Percentiles rank a stretch among this genome's conserved stretches.
Evolutionary conservation across 1,140 invertebrate species (phyloP).

Genomic region (Drosophila busckii): DNA sequence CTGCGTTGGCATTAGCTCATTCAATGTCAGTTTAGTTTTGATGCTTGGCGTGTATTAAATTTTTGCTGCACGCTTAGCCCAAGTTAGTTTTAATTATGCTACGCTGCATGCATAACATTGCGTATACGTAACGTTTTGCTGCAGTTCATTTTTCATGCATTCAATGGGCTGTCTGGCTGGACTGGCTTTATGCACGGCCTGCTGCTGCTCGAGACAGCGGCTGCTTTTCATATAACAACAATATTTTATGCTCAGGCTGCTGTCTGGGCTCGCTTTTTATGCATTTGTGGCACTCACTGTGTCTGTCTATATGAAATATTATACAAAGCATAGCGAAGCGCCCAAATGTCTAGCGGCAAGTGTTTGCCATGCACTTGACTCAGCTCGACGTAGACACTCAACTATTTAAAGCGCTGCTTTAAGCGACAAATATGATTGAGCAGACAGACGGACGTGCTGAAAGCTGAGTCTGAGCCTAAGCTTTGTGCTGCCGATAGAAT

Average conservation of each 20-base stretch:
- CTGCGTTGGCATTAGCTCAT: slow-evolving; percentile 31
- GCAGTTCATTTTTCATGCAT: slow-evolving; percentile 71
- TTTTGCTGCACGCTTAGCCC: no score
- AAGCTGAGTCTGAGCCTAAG: slow-evolving; percentile 2
- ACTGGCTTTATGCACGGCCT: slow-evolving; percentile 2
- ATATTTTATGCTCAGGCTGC: slow-evolving; percentile 75
- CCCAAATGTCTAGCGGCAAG: slow-evolving; percentile 48
- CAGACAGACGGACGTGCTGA: slow-evolving; percentile 5
- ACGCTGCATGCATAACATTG: slow-evolving; percentile 30
- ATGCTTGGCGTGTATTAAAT: slow-evolving; percentile 21
- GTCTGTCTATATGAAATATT: slow-evolving; percentile 71
- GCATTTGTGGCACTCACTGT: slow-evolving; percentile 47
- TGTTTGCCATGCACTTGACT: slow-evolving; percentile 73
- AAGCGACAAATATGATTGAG: slow-evolving; percentile 36
- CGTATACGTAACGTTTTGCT: slow-evolving; percentile 48
- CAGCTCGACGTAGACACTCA: no score
- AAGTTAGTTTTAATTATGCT: no score
- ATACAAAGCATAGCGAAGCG: slow-evolving; percentile 57
- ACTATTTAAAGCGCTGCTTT: slow-evolving; percentile 29
- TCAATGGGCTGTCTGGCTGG: slow-evolving; percentile 38
- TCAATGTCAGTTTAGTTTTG: slow-evolving; percentile 2
- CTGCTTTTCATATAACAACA: slow-evolving; percentile 76
- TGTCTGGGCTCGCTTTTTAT: slow-evolving; percentile 76
- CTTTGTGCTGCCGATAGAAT: no score
- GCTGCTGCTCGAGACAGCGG: slow-evolving; percentile 10